Evolutionary conservation across 1,140 invertebrate species (phyloP), one percentile per base, ranked within the genome.

Genomic region (Diorhabda sublineata): DNA sequence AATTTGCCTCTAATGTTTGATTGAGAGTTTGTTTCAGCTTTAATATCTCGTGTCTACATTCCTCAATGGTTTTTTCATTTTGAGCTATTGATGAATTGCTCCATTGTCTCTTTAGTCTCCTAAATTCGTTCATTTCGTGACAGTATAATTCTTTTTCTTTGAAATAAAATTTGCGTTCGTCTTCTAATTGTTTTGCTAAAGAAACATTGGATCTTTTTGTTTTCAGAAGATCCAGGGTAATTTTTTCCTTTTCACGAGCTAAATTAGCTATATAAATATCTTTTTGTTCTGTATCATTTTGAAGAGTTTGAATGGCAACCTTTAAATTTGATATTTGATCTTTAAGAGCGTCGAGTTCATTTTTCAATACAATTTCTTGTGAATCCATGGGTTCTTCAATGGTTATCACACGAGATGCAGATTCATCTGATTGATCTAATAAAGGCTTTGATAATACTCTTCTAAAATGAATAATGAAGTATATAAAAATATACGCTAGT

Each of bases 1-100:
- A 81, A 72, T 81, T 81, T 0, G 80, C 78, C 66, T 79, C 75
- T n/a, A 81, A 69, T 8, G 80, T 79, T 61, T 81, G 74, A 45
- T 77, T 79, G n/a, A 81, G 62, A 7, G 72, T 76, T 42, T 70
- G 70, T 64, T 79, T 77, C 58, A 79, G 64, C 63, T 79, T 76
- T n/a, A 64, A 45, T 8, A 79, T 64, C 68, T 79, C 78, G 42
- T 69, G 74, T 66, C 74, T 71, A 45, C 69, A 68, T 42, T 75
- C 66, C 11, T 73, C 64, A 5, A 61, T 64, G 0, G 56, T 61
- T n/a, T 58, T 59, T 26, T 71, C 71, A 9, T 66, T 58, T 43
- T 43, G 64, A 41, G 56, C 57, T 7, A 67, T 69, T n/a, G 70
- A 69, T 26, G 65, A 68, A 57, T 59, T 67, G 45, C 70, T 76